Evolutionary conservation across 2,888 invertebrate genomes (phyloP).

Genomic region (Anoncus sp.): DNA sequence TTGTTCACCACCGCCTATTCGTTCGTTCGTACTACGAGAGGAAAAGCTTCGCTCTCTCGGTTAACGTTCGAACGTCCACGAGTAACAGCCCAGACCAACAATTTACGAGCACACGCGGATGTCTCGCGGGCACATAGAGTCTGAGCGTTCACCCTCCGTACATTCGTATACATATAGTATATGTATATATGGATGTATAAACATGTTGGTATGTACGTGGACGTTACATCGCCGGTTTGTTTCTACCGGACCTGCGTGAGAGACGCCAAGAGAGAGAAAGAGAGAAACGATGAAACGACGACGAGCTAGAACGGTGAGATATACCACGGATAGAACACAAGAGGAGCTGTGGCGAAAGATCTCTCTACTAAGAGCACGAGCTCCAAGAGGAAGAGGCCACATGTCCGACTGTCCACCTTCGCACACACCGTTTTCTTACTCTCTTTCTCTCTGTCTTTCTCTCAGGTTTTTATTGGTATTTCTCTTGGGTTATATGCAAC

Average conservation of each 20-base stretch:
- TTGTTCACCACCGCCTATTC: conserved; percentile 12
- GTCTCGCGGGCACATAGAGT: conserved; percentile 58
- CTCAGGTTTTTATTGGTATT: not conserved
- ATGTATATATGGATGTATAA: not conserved
- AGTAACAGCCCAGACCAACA: conserved; percentile 50
- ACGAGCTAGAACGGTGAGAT: conserved; percentile 24
- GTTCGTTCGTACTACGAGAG: not conserved
- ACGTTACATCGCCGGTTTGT: conserved; percentile 45
- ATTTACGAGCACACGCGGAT: conserved; percentile 63
- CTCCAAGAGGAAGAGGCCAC: not conserved
- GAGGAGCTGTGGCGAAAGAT: conserved; percentile 22
- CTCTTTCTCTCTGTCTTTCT: not conserved
- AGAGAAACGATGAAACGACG: too few relatives aligned
- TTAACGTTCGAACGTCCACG: conserved; percentile 34
- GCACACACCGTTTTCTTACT: conserved; percentile 44
- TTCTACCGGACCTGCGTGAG: conserved; percentile 51
- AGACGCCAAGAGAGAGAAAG: conserved; percentile 32
- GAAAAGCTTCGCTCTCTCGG: conserved; percentile 23
- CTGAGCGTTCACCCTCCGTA: conserved; percentile 39
- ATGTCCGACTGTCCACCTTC: conserved; percentile 56
- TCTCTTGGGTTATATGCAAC: conserved; percentile 3
- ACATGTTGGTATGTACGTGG: conserved; percentile 18
- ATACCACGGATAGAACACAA: conserved; percentile 40
- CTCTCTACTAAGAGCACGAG: conserved; percentile 28
- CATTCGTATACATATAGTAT: conserved; percentile 1